Percentiles rank a stretch among this genome's conserved stretches.
These are phyloP conservation scores for Arctopsyche grandis DNA, from an alignment of 1,140 invertebrate species.

Conservation along the genomic window DNA sequence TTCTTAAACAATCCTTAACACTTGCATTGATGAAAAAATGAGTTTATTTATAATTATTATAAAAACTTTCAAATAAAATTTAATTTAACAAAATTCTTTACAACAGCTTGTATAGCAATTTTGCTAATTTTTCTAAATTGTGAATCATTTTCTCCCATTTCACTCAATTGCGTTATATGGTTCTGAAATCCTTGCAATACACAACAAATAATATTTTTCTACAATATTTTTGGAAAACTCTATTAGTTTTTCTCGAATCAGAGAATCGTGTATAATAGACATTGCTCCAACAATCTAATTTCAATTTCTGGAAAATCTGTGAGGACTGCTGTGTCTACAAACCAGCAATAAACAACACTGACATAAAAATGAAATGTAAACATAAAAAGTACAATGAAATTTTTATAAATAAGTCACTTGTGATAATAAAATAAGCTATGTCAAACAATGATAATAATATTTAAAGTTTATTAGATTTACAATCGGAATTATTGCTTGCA, in stretches of 20 bases:
- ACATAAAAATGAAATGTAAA: too few relatives aligned
- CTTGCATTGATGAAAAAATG: too few relatives aligned
- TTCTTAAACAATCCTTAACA: too few relatives aligned
- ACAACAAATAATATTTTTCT: neutral
- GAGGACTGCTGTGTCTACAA: too few relatives aligned
- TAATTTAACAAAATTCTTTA: neutral
- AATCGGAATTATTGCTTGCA: too few relatives aligned
- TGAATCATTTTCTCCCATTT: neutral
- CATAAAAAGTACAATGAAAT: too few relatives aligned
- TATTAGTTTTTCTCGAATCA: neutral
- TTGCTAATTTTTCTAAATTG: neutral
- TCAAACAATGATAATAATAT: too few relatives aligned
- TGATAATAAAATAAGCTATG: too few relatives aligned
- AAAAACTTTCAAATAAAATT: constrained; percentile 8
- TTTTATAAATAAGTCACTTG: too few relatives aligned
- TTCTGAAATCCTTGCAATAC: constrained; percentile 53
- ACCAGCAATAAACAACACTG: too few relatives aligned
- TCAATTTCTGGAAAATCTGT: neutral
- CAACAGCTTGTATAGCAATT: neutral
- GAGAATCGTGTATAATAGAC: neutral
- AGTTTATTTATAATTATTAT: too few relatives aligned
- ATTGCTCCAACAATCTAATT: neutral
- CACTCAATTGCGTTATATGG: constrained; percentile 56
- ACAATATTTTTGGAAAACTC: neutral
- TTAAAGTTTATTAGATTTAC: too few relatives aligned